Evolutionary conservation across 2,797 vertebrate genomes (phyloP), one percentile per base, ranked within the genome.

Genomic region (Emys orbicularis): DNA sequence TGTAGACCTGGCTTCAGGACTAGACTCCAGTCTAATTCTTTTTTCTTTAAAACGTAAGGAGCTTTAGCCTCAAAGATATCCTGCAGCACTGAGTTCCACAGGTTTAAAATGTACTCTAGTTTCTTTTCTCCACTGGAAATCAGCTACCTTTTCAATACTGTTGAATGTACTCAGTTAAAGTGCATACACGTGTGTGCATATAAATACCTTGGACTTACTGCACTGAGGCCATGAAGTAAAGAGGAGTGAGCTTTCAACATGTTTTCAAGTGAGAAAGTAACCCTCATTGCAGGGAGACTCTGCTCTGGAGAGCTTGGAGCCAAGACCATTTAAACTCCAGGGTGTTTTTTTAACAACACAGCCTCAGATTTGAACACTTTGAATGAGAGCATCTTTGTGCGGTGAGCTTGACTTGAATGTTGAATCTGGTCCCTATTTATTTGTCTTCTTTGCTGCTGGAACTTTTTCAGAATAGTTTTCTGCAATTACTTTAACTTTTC

Each of bases 401-500:
- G 1, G 82, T 9, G 12, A 61, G 86, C 81, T 84, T 54, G 92
- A 27, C 88, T 37, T 87, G 44, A 1, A 1, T 53, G 56, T 76
- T 84, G 89, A 83, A 84, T 91, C 56, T 91, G 87, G 89, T 88
- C 91, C 92, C 87, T 79, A 90, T 90, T 94, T 90, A 53, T 91
- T 84, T 86, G 79, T 41, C 82, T 91, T 82, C 84, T 84, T 89
- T 88, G 80, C n/a, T 93, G 47, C 89, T 94, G 92, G 89, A 95
- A 86, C 9, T 0, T 65, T 94, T 88, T 94, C 94, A 91, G 92
- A 86, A 91, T 82, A 88, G 88, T 95, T 91, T 95, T 93, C 85
- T 93, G 79, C 91, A 94, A 94, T 96, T 94, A 74, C 86, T 91
- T 96, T 21, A 89, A 93, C 65, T 86, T 86, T 90, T 85, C 80